A percentile compares a stretch with the other conserved stretches of the same genome.
phyloP scores from a whole-genome alignment of 2,797 vertebrate genomes.

The Salarias fasciatus region DNA sequence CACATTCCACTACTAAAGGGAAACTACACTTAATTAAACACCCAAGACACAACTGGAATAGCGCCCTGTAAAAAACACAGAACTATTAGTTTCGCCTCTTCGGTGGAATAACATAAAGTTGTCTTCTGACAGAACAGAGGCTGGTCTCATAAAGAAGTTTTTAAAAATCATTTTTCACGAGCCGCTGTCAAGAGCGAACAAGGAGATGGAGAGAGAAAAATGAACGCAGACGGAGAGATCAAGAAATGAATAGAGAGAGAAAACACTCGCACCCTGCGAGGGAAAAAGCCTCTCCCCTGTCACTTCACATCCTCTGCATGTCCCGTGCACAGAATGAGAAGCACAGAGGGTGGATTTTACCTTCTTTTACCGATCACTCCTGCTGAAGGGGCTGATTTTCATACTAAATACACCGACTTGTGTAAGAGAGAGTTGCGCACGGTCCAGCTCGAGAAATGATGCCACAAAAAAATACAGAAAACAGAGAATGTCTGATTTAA shows the following conservation, averaged over 20 bases:
- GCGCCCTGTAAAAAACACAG: slow-evolving; percentile 81
- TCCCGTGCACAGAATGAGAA: slow-evolving; percentile 25
- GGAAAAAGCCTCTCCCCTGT: slow-evolving; percentile 39
- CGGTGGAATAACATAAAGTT: slow-evolving; percentile 68
- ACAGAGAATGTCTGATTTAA: background rate
- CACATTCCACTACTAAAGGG: slow-evolving; percentile 93
- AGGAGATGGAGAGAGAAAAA: slow-evolving; percentile 17
- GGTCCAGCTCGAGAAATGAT: background rate
- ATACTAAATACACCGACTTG: slow-evolving; percentile 6
- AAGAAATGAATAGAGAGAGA: slow-evolving; percentile 59
- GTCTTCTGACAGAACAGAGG: slow-evolving; percentile 69
- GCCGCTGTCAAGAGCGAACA: slow-evolving; percentile 68
- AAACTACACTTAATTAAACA: slow-evolving; percentile 99
- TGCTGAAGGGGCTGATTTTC: slow-evolving; percentile 1
- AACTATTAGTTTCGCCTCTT: slow-evolving; percentile 65
- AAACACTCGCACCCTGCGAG: slow-evolving; percentile 41
- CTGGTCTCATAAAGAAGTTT: slow-evolving; percentile 69
- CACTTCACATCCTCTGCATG: slow-evolving; percentile 31
- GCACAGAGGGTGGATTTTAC: slow-evolving; percentile 41
- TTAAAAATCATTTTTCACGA: slow-evolving; percentile 59
- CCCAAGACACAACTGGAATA: slow-evolving; percentile 93
- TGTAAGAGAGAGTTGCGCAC: slow-evolving; percentile 18
- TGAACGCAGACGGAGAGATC: slow-evolving; percentile 33
- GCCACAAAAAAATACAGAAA: slow-evolving; percentile 8
- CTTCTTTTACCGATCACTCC: slow-evolving; percentile 31